These are phyloP conservation scores for Vidua chalybeata DNA, from an alignment of 2,113 vertebrate species.

Conservation along the genomic window DNA sequence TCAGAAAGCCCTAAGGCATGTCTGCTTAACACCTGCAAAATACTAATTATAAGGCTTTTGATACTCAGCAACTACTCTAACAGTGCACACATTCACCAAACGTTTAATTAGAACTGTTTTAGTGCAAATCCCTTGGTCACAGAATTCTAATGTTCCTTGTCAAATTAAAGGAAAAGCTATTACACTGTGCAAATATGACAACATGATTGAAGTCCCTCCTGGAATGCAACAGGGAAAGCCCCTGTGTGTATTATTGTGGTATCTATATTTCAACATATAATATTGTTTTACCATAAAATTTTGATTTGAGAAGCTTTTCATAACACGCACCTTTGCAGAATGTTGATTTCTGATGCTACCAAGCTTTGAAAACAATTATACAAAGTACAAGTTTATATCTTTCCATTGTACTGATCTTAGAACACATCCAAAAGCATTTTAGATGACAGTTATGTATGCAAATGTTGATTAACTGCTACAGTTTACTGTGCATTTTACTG, in stretches of 20 bases:
- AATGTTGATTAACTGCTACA: neutral
- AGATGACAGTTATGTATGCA: neutral
- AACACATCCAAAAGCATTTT: neutral
- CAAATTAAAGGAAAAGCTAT: neutral
- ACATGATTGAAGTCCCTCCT: neutral
- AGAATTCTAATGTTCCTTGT: neutral
- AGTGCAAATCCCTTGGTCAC: neutral
- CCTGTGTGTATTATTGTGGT: neutral
- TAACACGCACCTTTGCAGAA: neutral
- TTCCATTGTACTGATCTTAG: neutral
- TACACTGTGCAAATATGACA: neutral
- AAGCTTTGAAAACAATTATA: neutral
- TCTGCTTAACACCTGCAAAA: slow-evolving; percentile 14
- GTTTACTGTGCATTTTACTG: neutral
- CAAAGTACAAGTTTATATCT: neutral
- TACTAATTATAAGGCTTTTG: slow-evolving; percentile 5
- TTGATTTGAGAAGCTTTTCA: neutral
- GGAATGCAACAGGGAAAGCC: neutral
- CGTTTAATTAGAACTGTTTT: neutral
- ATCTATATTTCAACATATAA: neutral
- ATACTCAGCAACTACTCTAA: neutral
- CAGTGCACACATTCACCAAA: neutral
- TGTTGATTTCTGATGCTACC: neutral
- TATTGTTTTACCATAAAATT: neutral
- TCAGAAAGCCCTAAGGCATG: neutral